Evolutionary conservation across 2,888 invertebrate genomes (phyloP), one percentile per base, ranked within the genome.

Genomic region (Amblyjoppa fuscipennis): DNA sequence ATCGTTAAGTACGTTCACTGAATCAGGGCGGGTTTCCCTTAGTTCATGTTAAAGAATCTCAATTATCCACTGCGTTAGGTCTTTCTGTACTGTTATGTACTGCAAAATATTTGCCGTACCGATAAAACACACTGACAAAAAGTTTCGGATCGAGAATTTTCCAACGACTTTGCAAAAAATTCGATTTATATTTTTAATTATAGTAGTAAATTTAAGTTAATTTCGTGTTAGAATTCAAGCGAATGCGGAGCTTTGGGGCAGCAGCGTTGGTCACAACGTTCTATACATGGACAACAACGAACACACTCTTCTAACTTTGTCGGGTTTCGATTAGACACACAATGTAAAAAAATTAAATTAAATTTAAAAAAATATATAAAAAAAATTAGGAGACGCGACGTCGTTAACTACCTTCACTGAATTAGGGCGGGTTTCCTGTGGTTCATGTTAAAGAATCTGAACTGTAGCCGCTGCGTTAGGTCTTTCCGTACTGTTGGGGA

Each of bases 381-480:
- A 28, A 51, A 73, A 81, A 66, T 70, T 45, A 77, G 75, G 75
- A 79, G 75, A 79, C 86, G 71, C 73, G 78, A 81, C 68, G 68
- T 82, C 73, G 77, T 87, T 90, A 91, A 90, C 92, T 94, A 94
- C 94, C 95, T 95, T 95, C 96, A 97, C 96, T 97, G 97, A 96
- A 97, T 97, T 96, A 97, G 96, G 95, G 97, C 97, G 94, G 96
- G 96, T 96, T 96, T 96, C 96, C 97, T 97, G 96, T 97, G 97
- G 95, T 97, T 96, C 96, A 97, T 97, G 96, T 97, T 98, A 97
- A 98, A 98, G 97, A 98, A 98, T 96, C 98, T 96, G 97, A 97
- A 98, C 96, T 97, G 97, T 96, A 98, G 97, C 96, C 98, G 97
- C 96, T 98, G 97, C 96, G 97, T 97, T 96, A 98, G 97, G 96